phyloP scores from a whole-genome alignment of 2,113 vertebrate species.

The Pleuronectes platessa region DNA sequence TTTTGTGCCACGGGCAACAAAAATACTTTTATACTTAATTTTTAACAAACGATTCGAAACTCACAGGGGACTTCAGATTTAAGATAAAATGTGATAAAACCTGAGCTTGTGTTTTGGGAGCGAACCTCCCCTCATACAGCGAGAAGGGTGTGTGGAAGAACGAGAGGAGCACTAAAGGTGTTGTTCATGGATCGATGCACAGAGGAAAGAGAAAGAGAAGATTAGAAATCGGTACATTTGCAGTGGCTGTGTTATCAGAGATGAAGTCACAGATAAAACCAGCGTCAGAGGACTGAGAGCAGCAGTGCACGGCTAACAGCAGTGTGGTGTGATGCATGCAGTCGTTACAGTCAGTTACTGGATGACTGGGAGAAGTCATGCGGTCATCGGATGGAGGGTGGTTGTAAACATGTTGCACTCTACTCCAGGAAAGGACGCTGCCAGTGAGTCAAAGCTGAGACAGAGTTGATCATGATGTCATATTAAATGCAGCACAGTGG shows the following conservation, averaged over 20 bases:
- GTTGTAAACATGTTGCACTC: neutral
- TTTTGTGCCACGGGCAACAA: neutral
- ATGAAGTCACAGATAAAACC: neutral
- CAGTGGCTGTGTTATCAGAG: constrained; percentile 5
- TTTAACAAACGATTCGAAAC: neutral
- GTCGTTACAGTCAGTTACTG: neutral
- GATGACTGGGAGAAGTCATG: neutral
- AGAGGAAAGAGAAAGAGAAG: neutral
- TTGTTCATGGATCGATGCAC: neutral
- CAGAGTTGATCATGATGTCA: no score
- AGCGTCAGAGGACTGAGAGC: neutral
- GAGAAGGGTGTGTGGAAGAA: neutral
- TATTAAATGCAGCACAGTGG: no score
- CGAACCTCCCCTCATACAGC: neutral
- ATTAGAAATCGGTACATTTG: constrained; percentile 9
- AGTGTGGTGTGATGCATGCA: neutral
- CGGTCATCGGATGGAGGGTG: neutral
- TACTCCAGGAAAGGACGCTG: neutral
- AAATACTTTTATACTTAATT: neutral
- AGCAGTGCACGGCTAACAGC: neutral
- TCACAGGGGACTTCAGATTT: no score
- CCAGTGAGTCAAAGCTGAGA: no score
- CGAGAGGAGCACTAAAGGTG: neutral
- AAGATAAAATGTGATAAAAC: neutral
- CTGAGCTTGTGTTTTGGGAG: neutral